Base-by-base conservation (phyloP, 1,140 invertebrate species). In the Myzus persicae region DNA sequence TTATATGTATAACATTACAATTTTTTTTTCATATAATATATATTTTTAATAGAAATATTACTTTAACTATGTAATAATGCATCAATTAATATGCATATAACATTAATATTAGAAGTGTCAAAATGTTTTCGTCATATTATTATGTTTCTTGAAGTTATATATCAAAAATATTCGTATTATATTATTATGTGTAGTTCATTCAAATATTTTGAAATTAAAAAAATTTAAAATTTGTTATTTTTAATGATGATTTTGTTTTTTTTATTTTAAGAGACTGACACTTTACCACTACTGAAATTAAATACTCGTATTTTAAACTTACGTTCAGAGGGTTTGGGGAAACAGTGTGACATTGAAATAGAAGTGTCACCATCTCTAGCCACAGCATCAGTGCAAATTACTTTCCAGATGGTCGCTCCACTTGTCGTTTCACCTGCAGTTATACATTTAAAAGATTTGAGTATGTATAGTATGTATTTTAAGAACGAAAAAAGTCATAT, bases 361-460 rank as follows among this genome's bases (percentile, higher is more conserved):
- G 91, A 93, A 24, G 76, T 93, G 46, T 24, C 40, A 8, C 46
- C 91, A 18, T 85, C 91, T 20, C 22, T 93, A 42, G 46, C 81
- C n/a, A 93, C 26, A 36, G 8, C 36, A 22, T 51, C 42, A 20
- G 46, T 40, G 67, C 91, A 93, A 54, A 82, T 93, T 40, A 42
- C 48, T 42, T 85, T 93, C 18, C 91, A 84, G 40, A 11, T 54
- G 14, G 46, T 31, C 1, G 5, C 44, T 51, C 81, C 91, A 38
- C 48, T 93, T 31, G 46, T 51, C 20, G 38, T 84, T 42, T 84
- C 46, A 26, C 91, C 91, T n/a, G 40, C 9, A n/a, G 81, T 85
- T 8, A 5, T 93, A 8, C 91, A 93, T 93, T 85, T 93, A 38
- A 93, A 93, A 38, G 76, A 93, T n/a, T 85, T 93, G 18, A 51